Conservation (phyloP, 2,113 vertebrate genomes). For the Macquaria ambigua region DNA sequence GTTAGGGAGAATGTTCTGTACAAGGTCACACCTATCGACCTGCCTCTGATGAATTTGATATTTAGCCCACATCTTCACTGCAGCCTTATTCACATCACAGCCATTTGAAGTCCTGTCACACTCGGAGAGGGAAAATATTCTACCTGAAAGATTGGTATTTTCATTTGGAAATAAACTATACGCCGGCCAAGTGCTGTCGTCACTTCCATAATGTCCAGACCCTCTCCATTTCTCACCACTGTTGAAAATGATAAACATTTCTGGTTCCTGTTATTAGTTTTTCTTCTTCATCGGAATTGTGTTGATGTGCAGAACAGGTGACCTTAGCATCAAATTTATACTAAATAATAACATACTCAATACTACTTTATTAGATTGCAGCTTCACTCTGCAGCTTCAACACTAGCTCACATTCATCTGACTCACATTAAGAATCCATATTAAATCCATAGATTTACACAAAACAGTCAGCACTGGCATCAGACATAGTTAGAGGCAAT, state of each 20-base stretch:
- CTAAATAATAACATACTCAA: slow-evolving; percentile 11
- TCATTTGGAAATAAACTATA: slow-evolving; percentile 49
- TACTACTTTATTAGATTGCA: neutral
- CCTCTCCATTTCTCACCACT: neutral
- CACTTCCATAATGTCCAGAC: neutral
- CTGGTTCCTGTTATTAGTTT: neutral
- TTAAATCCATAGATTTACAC: slow-evolving; percentile 22
- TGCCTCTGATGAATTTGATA: slow-evolving; percentile 55
- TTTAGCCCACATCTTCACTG: slow-evolving; percentile 47
- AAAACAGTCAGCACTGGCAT: neutral
- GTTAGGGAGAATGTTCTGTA: slow-evolving; percentile 13
- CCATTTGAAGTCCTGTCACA: slow-evolving; percentile 49
- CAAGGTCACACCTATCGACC: slow-evolving; percentile 59
- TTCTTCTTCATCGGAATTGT: neutral
- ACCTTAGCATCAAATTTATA: slow-evolving; percentile 1
- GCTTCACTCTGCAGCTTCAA: neutral
- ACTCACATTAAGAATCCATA: slow-evolving; percentile 7
- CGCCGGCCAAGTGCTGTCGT: slow-evolving; percentile 12
- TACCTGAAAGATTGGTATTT: slow-evolving; percentile 61
- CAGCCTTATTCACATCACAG: slow-evolving; percentile 39
- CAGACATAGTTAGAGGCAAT: slow-evolving; percentile 1
- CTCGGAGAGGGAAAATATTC: slow-evolving; percentile 33
- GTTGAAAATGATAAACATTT: slow-evolving; percentile 9
- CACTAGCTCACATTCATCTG: neutral
- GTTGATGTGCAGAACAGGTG: slow-evolving; percentile 20